A percentile compares a stretch with the other conserved stretches of the same genome.
Evolutionary conservation across 2,888 invertebrate genomes (phyloP).

Genomic region (Polia nebulosa): DNA sequence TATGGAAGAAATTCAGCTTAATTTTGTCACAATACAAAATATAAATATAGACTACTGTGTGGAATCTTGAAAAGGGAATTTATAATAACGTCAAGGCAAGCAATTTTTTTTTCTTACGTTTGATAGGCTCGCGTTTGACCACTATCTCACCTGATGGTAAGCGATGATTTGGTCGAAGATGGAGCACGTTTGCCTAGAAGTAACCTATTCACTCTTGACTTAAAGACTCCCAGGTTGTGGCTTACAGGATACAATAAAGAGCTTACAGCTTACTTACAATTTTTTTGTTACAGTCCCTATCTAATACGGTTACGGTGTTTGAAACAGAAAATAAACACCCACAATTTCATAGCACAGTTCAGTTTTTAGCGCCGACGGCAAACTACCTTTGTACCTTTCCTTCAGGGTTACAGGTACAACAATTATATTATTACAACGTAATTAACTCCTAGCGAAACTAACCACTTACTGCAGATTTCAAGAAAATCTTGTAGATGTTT

Average conservation of each 20-base stretch:
- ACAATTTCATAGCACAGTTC: neutral
- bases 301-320: too few species aligned
- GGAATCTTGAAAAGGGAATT: neutral
- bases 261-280: too few species aligned
- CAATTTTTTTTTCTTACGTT: too few species aligned
- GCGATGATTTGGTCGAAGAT: too few species aligned
- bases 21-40: too few species aligned
- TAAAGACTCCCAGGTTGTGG: too few species aligned
- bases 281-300: too few species aligned
- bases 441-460: slow-evolving; percentile 6
- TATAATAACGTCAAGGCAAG: neutral
- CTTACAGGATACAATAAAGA: too few species aligned
- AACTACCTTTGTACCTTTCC: neutral
- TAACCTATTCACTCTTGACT: too few species aligned
- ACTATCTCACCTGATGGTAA: too few species aligned
- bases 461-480: neutral
- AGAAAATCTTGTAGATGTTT: neutral
- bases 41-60: neutral
- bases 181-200: too few species aligned
- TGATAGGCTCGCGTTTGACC: too few species aligned
- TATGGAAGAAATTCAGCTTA: neutral
- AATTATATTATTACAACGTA: slow-evolving; percentile 1
- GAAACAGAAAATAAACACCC: neutral
- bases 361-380: neutral
- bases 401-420: neutral